A percentile compares a stretch with the other conserved stretches of the same genome.
These are phyloP conservation scores for Ammodytes dubius DNA, from an alignment of 2,113 vertebrate genomes.

Conservation along the genomic window DNA sequence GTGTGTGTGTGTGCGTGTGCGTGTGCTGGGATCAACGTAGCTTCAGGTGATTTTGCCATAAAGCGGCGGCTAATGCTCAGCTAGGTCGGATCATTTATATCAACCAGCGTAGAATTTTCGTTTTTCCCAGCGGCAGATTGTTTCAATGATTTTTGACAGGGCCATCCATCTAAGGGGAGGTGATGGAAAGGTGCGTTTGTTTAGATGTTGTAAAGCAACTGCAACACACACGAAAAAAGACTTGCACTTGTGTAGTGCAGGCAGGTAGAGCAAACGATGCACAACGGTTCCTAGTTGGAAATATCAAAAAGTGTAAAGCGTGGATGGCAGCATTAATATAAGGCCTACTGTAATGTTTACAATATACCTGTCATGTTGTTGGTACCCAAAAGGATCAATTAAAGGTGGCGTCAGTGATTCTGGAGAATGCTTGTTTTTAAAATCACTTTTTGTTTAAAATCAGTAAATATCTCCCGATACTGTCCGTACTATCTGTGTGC, in stretches of 20 bases:
- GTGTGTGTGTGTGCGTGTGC: background rate
- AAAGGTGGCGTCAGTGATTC: too few relatives aligned
- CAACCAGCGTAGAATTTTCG: background rate
- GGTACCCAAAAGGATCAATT: background rate
- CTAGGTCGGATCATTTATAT: constrained; percentile 8
- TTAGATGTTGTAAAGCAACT: background rate
- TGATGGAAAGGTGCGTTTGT: background rate
- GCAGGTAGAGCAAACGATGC: too few relatives aligned
- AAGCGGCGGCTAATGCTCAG: background rate
- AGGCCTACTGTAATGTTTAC: background rate
- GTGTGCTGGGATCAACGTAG: background rate
- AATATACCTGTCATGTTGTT: background rate
- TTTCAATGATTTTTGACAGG: constrained; percentile 16
- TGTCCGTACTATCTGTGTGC: too few relatives aligned
- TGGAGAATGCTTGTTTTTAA: too few relatives aligned
- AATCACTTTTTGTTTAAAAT: too few relatives aligned
- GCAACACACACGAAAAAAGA: background rate
- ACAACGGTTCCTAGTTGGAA: too few relatives aligned
- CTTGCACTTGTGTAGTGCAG: background rate
- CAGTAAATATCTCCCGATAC: too few relatives aligned
- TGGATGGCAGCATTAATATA: too few relatives aligned
- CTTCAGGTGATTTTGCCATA: constrained; percentile 10
- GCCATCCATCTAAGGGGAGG: background rate
- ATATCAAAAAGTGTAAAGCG: too few relatives aligned
- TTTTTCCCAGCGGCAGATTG: constrained; percentile 8